phyloP scores from a whole-genome alignment of 2,888 invertebrate genomes.

The Margaritifera margaritifera region DNA sequence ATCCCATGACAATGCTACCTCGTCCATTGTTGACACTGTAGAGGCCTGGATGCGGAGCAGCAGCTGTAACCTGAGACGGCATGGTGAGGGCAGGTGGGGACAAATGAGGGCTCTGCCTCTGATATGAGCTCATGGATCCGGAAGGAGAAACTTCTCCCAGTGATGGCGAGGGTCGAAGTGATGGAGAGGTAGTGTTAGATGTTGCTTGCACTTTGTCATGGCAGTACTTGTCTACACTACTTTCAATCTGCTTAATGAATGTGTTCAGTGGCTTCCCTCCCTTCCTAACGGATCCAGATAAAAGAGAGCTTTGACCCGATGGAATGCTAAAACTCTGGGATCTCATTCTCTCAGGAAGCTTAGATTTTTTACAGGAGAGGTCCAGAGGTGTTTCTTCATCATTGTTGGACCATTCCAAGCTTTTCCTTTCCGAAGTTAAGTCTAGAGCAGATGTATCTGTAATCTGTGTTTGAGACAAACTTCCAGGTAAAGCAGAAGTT shows the following conservation, averaged over 20 bases:
- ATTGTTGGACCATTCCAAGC: too few relatives aligned
- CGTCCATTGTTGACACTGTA: too few relatives aligned
- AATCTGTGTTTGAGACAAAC: too few relatives aligned
- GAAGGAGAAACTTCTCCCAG: too few relatives aligned
- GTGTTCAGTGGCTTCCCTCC: conserved; percentile 7
- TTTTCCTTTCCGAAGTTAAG: too few relatives aligned
- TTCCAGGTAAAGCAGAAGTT: too few relatives aligned
- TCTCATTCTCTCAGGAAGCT: conserved; percentile 4
- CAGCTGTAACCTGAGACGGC: too few relatives aligned
- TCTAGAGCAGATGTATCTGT: too few relatives aligned
- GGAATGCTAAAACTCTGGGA: conserved; percentile 17
- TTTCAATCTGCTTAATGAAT: conserved; percentile 53
- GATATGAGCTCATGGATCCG: conserved; percentile 1
- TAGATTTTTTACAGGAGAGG: conserved; percentile 41
- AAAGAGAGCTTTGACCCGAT: conserved; percentile 10
- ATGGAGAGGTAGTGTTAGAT: background rate
- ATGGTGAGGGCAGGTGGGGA: background rate
- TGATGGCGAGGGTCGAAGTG: conserved; percentile 18
- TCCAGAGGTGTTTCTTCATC: conserved; percentile 35
- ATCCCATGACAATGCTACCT: too few relatives aligned
- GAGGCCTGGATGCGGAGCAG: too few relatives aligned
- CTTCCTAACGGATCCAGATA: conserved; percentile 9
- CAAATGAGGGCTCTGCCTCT: conserved; percentile 20
- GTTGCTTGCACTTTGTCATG: conserved; percentile 29
- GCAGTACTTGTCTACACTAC: conserved; percentile 55